phyloP scores from a whole-genome alignment of 2,888 invertebrate genomes.

The Rhodophaea formosa region DNA sequence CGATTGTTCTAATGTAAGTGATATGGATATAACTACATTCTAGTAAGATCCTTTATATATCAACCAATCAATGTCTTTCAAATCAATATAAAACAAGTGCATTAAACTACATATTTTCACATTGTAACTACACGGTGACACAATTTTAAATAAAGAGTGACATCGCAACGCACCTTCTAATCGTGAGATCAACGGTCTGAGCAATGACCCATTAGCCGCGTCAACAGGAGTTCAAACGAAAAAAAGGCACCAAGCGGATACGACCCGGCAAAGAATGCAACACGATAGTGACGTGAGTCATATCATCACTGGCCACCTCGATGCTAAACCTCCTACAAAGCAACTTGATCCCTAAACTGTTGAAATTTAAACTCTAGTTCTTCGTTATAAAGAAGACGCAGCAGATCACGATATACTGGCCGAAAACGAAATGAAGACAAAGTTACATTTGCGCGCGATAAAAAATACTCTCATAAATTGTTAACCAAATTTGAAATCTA shows the following conservation, averaged over 20 bases:
- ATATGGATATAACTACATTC: too few relatives aligned
- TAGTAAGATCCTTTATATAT: too few relatives aligned
- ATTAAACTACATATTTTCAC: background rate
- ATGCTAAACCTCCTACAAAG: slow-evolving; percentile 46
- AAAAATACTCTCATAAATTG: slow-evolving; percentile 36
- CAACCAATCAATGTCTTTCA: too few relatives aligned
- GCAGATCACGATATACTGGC: slow-evolving; percentile 36
- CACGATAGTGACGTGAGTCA: slow-evolving; percentile 68
- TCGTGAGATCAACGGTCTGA: slow-evolving; percentile 15
- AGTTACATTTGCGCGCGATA: slow-evolving; percentile 40
- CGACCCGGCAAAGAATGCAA: slow-evolving; percentile 65
- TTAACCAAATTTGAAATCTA: slow-evolving; percentile 32
- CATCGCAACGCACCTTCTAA: slow-evolving; percentile 3
- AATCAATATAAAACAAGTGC: background rate
- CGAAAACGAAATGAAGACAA: slow-evolving; percentile 44
- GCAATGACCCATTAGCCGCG: slow-evolving; percentile 49
- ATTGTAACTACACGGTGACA: background rate
- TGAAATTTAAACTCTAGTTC: slow-evolving; percentile 37
- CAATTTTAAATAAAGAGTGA: background rate
- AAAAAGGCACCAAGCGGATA: slow-evolving; percentile 66
- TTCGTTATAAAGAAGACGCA: slow-evolving; percentile 32
- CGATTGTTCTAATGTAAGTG: too few relatives aligned
- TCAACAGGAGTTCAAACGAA: slow-evolving; percentile 55
- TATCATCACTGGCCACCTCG: slow-evolving; percentile 70
- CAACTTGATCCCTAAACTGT: slow-evolving; percentile 32